Conservation (phyloP, 2,888 invertebrate genomes). For the Caenorhabditis sinica region DNA sequence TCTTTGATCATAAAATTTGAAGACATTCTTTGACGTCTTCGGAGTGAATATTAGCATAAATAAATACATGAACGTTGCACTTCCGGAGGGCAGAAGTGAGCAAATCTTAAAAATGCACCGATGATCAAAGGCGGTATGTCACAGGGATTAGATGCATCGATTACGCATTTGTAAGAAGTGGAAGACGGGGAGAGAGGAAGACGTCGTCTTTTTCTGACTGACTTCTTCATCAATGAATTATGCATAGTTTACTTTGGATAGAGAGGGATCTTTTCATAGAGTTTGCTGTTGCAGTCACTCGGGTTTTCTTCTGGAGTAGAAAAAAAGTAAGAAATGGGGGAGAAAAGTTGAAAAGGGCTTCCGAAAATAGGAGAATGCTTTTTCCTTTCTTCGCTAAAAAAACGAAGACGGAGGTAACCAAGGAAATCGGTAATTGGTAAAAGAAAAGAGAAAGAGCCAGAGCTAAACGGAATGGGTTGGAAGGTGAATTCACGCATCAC, state of each 20-base stretch:
- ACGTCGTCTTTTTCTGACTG: constrained; percentile 19
- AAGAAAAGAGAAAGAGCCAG: constrained; percentile 8
- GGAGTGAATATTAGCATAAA: constrained; percentile 27
- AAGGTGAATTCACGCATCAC: constrained; percentile 56
- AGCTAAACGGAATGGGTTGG: constrained; percentile 15
- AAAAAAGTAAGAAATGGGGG: background rate
- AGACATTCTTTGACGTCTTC: constrained; percentile 27
- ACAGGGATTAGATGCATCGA: constrained; percentile 31
- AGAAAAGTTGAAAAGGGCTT: constrained; percentile 35
- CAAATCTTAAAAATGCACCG: constrained; percentile 13
- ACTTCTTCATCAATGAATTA: constrained; percentile 52
- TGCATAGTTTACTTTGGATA: constrained; percentile 54
- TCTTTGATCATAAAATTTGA: background rate
- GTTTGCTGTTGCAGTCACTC: background rate
- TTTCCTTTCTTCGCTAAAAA: constrained; percentile 16
- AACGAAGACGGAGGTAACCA: constrained; percentile 20
- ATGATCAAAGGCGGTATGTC: constrained; percentile 44
- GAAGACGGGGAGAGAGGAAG: constrained; percentile 23
- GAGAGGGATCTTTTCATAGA: constrained; percentile 35
- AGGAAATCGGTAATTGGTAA: constrained; percentile 43
- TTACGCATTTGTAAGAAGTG: constrained; percentile 30
- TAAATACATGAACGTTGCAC: constrained; percentile 37
- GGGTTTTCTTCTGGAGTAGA: background rate
- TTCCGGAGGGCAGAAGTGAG: constrained; percentile 23
- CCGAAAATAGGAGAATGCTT: constrained; percentile 3